Evolutionary conservation across 2,888 invertebrate genomes (phyloP), one percentile per base, ranked within the genome.

Genomic region (Ophioninae sp.): DNA sequence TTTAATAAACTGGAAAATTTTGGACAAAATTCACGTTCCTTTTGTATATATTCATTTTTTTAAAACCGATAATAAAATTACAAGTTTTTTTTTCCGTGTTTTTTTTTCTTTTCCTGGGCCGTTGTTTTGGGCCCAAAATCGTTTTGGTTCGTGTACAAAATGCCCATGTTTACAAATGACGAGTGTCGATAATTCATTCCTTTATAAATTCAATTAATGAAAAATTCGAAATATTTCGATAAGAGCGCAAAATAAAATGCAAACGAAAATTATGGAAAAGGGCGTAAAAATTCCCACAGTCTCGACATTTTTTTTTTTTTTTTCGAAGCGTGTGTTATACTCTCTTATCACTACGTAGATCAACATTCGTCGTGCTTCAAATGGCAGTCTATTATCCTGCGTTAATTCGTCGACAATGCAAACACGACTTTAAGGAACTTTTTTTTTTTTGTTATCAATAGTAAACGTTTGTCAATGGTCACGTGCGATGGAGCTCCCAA

Each of bases 351-450:
- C 87, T 88, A 88, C 85, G 87, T 88, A 88, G 85, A 87, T 84
- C 83, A 85, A 87, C 87, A 81, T 75, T 81, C 56, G 68, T 79
- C 84, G 69, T 75, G 37, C 87, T 83, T 87, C 85, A 87, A 88
- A 68, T 89, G 88, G 89, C 90, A 90, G 89, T 89, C 89, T 89
- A 89, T 88, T 87, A 85, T 88, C 72, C 13, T 65, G 79, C 72
- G 30, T 51, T 75, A 23, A 72, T 51, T 30, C 39, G 41, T 17
- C 69, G 69, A 85, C 85, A 78, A 80, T 72, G 86, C 79, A 86
- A 86, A 87, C 88, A 85, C 86, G 81, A 86, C 77, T 87, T 79
- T 79, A 85, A 89, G 88, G 89, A 88, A 89, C 88, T 87, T 87
- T 86, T 77, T 81, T 87, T 87, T 86, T 77, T 81, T 65, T 30